These are phyloP conservation scores for Capromys pilorides DNA, from an alignment of 2,797 vertebrate genomes.

Conservation along the genomic window DNA sequence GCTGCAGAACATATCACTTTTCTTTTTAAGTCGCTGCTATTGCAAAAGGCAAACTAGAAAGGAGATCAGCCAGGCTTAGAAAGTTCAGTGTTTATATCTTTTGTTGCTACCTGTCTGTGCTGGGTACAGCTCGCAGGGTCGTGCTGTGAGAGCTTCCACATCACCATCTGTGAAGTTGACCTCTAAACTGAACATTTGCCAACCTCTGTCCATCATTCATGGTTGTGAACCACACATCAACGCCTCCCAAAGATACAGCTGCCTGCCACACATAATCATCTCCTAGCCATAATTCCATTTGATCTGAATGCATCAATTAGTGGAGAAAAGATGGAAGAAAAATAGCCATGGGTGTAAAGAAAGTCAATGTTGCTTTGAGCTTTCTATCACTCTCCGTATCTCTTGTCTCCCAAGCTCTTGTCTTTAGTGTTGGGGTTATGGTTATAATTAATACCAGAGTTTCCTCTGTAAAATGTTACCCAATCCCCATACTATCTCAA, in stretches of 20 bases:
- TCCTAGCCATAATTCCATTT: neutral
- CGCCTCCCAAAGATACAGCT: neutral
- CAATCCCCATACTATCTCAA: neutral
- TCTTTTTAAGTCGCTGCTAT: neutral
- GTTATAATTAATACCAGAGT: neutral
- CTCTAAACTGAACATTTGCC: neutral
- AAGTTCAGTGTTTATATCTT: neutral
- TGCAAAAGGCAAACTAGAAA: neutral
- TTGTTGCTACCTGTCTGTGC: neutral
- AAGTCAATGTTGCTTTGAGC: neutral
- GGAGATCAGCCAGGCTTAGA: neutral
- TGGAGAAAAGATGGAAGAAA: neutral
- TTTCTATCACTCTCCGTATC: neutral
- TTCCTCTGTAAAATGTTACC: conserved; percentile 1
- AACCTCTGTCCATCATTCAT: neutral
- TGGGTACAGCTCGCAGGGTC: neutral
- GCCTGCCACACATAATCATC: neutral
- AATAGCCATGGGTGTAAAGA: neutral
- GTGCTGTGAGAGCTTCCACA: neutral
- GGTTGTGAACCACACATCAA: neutral
- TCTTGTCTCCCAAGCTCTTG: neutral
- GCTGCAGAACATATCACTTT: neutral
- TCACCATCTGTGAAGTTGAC: conserved; percentile 30
- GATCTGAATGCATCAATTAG: neutral
- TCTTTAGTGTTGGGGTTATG: neutral